These are phyloP conservation scores for Temnothorax rugatulus DNA, from an alignment of 2,888 invertebrate genomes.

Conservation along the genomic window DNA sequence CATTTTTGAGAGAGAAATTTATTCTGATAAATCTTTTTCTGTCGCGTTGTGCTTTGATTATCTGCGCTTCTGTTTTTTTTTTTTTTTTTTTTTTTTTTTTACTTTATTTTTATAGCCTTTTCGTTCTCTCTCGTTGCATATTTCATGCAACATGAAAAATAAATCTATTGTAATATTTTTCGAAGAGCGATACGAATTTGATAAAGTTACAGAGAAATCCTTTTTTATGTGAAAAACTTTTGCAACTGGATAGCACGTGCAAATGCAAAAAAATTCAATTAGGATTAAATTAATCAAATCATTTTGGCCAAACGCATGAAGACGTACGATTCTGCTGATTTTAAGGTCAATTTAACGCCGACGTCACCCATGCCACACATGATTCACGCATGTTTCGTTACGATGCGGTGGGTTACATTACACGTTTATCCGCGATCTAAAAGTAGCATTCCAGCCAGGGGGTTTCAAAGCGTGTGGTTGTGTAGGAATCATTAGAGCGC, in stretches of 20 bases:
- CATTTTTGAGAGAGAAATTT: constrained; percentile 16
- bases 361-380: constrained; percentile 10
- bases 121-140: background rate
- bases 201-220: background rate
- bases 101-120: background rate
- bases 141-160: background rate
- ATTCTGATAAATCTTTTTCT: background rate
- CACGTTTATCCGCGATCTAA: constrained; percentile 72
- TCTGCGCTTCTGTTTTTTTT: constrained; percentile 2
- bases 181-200: background rate
- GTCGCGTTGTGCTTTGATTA: background rate
- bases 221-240: background rate
- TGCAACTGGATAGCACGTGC: background rate
- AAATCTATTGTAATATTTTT: constrained; percentile 11
- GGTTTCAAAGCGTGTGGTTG: constrained; percentile 60
- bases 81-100: constrained; percentile 2
- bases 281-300: constrained; percentile 3
- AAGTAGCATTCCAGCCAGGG: constrained; percentile 73
- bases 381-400: constrained; percentile 51
- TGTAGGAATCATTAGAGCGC: constrained; percentile 74
- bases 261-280: background rate
- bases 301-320: background rate
- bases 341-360: constrained; percentile 53
- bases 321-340: background rate
- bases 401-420: constrained; percentile 45